Percentiles rank a stretch among this genome's conserved stretches.
Conservation (phyloP, 2,888 invertebrate species). For the Dicranocentrus wangi region DNA sequence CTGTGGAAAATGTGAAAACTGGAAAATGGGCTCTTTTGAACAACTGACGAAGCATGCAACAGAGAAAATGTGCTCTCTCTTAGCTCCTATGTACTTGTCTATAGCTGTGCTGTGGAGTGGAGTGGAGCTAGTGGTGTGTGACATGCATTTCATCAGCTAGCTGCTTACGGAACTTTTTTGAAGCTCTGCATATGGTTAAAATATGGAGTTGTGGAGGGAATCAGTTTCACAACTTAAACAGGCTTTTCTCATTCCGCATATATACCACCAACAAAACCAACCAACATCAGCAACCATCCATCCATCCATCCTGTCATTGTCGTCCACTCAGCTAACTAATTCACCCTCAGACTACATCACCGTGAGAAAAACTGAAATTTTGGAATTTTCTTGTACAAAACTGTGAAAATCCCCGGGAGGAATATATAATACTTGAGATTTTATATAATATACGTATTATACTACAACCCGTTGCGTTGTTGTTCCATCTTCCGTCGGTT, state of each 20-base stretch:
- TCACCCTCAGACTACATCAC: constrained; percentile 13
- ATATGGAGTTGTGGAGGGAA: constrained; percentile 14
- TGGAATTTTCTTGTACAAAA: constrained; percentile 7
- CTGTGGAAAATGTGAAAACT: constrained; percentile 51
- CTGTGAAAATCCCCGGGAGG: constrained; percentile 6
- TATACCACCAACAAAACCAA: constrained; percentile 17
- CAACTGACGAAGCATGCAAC: constrained; percentile 52
- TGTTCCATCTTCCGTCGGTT: too few species aligned
- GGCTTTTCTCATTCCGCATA: constrained; percentile 28
- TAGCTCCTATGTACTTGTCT: constrained; percentile 46
- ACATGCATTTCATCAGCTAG: neutral
- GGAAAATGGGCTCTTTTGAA: constrained; percentile 40
- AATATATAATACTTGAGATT: too few species aligned
- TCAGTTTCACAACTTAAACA: constrained; percentile 24
- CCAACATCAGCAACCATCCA: too few species aligned
- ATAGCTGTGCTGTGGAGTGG: too few species aligned
- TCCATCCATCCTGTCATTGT: neutral
- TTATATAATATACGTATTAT: too few species aligned
- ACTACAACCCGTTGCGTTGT: too few species aligned
- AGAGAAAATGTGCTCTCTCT: constrained; percentile 8
- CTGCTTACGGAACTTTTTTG: too few species aligned
- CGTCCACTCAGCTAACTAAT: neutral
- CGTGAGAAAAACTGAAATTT: constrained; percentile 19
- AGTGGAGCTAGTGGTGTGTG: constrained; percentile 43
- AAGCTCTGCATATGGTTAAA: neutral